phyloP scores from a whole-genome alignment of 2,797 vertebrate genomes.

The Parambassis ranga region DNA sequence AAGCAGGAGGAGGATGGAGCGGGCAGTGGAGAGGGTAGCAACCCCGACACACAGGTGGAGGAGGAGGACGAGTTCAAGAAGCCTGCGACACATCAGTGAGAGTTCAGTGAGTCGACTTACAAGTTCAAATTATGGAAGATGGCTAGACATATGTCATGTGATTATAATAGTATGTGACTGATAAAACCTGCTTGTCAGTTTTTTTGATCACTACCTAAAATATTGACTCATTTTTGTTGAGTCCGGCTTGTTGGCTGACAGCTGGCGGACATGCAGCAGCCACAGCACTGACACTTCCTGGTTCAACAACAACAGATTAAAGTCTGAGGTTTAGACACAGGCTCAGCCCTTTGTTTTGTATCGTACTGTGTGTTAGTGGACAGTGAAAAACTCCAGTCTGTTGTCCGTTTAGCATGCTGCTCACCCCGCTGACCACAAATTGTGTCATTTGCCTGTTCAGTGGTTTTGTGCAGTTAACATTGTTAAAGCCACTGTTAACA shows the following conservation, averaged over 20 bases:
- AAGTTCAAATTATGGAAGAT: too few relatives aligned
- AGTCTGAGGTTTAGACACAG: background rate
- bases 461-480: background rate
- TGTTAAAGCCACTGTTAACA: too few relatives aligned
- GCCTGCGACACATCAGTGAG: conserved; percentile 18
- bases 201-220: background rate
- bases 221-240: conserved; percentile 49
- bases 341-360: background rate
- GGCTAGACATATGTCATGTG: too few relatives aligned
- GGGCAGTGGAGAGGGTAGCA: background rate
- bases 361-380: background rate
- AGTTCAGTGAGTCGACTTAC: background rate
- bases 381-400: background rate
- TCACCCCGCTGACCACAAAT: background rate
- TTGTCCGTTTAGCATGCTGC: background rate
- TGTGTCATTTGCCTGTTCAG: background rate
- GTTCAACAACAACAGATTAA: background rate
- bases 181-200: conserved; percentile 1
- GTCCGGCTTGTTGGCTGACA: conserved; percentile 14
- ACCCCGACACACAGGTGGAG: conserved; percentile 44
- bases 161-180: background rate
- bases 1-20: conserved; percentile 1
- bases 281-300: background rate
- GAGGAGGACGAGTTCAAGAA: conserved; percentile 45
- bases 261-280: background rate